These are phyloP conservation scores for Paguma larvata DNA, from an alignment of 2,797 vertebrate species.

Conservation along the genomic window DNA sequence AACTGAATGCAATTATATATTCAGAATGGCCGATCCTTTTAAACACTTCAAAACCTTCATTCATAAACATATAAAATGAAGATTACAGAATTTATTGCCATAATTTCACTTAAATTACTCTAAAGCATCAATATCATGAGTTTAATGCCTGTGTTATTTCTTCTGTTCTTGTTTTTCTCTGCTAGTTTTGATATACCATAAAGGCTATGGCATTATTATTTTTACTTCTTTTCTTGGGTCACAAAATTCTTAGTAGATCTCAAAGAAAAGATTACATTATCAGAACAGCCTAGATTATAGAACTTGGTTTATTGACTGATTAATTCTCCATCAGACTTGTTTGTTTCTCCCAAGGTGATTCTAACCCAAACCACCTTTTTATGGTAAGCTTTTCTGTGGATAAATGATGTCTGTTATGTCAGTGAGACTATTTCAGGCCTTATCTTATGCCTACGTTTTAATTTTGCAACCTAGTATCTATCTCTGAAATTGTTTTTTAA, in stretches of 20 bases:
- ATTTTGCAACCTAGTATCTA: constrained; percentile 59
- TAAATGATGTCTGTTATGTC: constrained; percentile 27
- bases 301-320: constrained; percentile 9
- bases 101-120: background rate
- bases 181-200: background rate
- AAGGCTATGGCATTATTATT: constrained; percentile 19
- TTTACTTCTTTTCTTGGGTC: constrained; percentile 36
- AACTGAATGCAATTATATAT: background rate
- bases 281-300: constrained; percentile 16
- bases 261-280: constrained; percentile 69
- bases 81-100: background rate
- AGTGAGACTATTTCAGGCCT: constrained; percentile 20
- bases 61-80: constrained; percentile 43
- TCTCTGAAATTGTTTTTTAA: background rate
- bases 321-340: constrained; percentile 62
- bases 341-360: constrained; percentile 69
- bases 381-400: constrained; percentile 48
- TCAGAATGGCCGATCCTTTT: background rate
- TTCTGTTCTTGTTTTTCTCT: constrained; percentile 51
- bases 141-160: constrained; percentile 22
- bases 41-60: constrained; percentile 33
- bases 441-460: constrained; percentile 58
- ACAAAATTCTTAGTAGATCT: constrained; percentile 46
- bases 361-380: constrained; percentile 14
- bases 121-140: background rate